A percentile compares a stretch with the other conserved stretches of the same genome.
These are phyloP conservation scores for Teleiodes luculella DNA, from an alignment of 2,888 invertebrate genomes.

Conservation along the genomic window DNA sequence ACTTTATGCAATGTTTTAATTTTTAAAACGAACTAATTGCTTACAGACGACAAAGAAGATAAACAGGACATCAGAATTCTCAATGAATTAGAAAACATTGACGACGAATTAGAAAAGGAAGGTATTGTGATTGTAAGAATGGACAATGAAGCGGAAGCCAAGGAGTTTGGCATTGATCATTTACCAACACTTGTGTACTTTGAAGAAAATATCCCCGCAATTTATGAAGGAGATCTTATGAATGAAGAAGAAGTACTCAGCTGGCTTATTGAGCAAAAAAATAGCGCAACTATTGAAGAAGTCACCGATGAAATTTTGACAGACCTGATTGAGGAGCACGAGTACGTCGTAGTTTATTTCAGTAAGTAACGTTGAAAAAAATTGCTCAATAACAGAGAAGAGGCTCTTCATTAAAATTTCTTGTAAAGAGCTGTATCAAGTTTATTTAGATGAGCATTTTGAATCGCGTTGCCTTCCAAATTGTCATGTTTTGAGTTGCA, in stretches of 20 bases:
- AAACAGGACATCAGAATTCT: constrained; percentile 92
- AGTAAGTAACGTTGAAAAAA: constrained; percentile 82
- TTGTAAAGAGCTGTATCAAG: too few relatives aligned
- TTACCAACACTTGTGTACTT: constrained; percentile 92
- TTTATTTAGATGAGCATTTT: too few relatives aligned
- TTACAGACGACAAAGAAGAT: constrained; percentile 91
- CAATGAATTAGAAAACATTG: constrained; percentile 94
- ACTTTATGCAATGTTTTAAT: too few relatives aligned
- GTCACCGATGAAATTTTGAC: constrained; percentile 94
- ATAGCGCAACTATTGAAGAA: constrained; percentile 94
- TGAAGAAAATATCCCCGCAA: constrained; percentile 93
- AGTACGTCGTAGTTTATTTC: constrained; percentile 96
- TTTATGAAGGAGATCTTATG: constrained; percentile 94
- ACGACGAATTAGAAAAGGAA: constrained; percentile 93
- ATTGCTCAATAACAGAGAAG: too few relatives aligned
- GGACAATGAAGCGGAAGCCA: constrained; percentile 93
- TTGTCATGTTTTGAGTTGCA: too few relatives aligned
- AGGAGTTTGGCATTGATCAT: constrained; percentile 93
- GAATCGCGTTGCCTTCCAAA: too few relatives aligned
- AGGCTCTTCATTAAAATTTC: too few relatives aligned
- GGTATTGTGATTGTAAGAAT: constrained; percentile 94
- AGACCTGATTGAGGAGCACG: constrained; percentile 91
- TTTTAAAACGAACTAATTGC: neutral
- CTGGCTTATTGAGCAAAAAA: constrained; percentile 92
- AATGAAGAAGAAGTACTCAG: constrained; percentile 95